Percentiles rank a stretch among this genome's conserved stretches.
phyloP scores from a whole-genome alignment of 30 jellyfish, hydroid and myxozoan genomes.

The Hydractinia echinata region DNA sequence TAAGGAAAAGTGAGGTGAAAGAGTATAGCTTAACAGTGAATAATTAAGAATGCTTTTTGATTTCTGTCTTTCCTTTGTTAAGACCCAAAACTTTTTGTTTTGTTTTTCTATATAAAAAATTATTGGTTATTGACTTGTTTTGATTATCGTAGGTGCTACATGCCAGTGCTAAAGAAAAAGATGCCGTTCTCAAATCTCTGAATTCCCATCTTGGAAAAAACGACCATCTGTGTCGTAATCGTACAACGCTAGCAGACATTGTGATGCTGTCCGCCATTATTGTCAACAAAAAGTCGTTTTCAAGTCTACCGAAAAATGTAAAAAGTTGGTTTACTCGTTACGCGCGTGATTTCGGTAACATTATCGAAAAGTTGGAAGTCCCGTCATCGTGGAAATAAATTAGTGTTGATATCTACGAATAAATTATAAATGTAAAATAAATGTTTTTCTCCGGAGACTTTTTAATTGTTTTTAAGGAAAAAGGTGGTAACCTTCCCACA shows the following conservation, averaged over 20 bases:
- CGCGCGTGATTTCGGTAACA: not conserved
- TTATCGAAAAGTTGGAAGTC: not conserved
- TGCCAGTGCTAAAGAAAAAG: slow-evolving; percentile 51
- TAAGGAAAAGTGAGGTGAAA: too few species aligned
- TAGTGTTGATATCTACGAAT: too few species aligned
- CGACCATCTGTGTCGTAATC: slow-evolving; percentile 30
- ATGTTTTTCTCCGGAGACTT: too few species aligned
- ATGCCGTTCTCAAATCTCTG: slow-evolving; percentile 26
- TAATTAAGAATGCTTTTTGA: not conserved
- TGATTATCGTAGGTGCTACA: slow-evolving; percentile 33
- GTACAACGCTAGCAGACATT: slow-evolving; percentile 63
- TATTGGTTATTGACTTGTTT: not conserved
- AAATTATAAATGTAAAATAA: too few species aligned
- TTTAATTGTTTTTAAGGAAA: too few species aligned
- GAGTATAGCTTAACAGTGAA: not conserved
- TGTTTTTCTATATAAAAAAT: not conserved
- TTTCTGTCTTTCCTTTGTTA: not conserved
- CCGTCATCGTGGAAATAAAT: slow-evolving; percentile 7
- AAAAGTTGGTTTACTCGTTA: slow-evolving; percentile 48
- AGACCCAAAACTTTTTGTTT: not conserved
- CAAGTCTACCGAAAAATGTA: slow-evolving; percentile 50
- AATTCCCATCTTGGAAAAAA: slow-evolving; percentile 48
- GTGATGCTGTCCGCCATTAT: slow-evolving; percentile 57
- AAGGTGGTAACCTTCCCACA: too few species aligned
- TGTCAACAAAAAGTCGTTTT: slow-evolving; percentile 7